phyloP scores from a whole-genome alignment of 2,797 vertebrate species.

The Melanotaenia boesemani region DNA sequence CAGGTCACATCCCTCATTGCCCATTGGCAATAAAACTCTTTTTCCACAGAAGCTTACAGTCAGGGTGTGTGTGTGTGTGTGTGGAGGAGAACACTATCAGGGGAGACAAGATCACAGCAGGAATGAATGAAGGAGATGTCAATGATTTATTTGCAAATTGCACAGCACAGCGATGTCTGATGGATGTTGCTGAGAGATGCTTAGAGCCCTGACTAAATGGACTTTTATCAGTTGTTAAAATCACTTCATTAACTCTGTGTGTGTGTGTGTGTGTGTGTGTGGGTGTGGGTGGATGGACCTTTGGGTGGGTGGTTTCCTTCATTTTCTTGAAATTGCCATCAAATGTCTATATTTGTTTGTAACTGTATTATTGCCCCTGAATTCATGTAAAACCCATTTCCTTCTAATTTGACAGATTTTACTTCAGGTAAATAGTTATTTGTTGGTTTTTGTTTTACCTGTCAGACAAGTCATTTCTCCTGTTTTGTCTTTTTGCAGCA shows the following conservation, averaged over 20 bases:
- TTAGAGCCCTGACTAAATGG: constrained; percentile 9
- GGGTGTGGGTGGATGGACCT: neutral
- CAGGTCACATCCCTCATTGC: constrained; percentile 44
- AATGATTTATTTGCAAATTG: constrained; percentile 27
- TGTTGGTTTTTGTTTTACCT: neutral
- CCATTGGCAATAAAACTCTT: constrained; percentile 34
- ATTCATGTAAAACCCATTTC: constrained; percentile 2
- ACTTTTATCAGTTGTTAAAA: constrained; percentile 29
- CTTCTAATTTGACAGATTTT: constrained; percentile 7
- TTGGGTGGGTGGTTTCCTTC: constrained; percentile 16
- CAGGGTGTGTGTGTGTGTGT: constrained; percentile 4
- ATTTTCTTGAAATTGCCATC: constrained; percentile 23
- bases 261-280: constrained; percentile 3
- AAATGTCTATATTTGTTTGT: neutral
- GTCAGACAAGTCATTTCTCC: constrained; percentile 11
- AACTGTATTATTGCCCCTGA: constrained; percentile 2
- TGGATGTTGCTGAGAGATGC: constrained; percentile 1
- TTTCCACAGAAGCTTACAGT: constrained; percentile 5
- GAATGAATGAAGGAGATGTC: constrained; percentile 30
- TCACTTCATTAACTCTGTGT: constrained; percentile 4
- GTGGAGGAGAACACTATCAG: neutral
- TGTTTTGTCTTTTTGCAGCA: neutral
- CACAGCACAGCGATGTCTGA: constrained; percentile 15
- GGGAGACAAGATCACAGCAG: neutral
- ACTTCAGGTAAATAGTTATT: neutral